Conservation (phyloP, 1,140 invertebrate genomes). For the Steinernema feltiae region DNA sequence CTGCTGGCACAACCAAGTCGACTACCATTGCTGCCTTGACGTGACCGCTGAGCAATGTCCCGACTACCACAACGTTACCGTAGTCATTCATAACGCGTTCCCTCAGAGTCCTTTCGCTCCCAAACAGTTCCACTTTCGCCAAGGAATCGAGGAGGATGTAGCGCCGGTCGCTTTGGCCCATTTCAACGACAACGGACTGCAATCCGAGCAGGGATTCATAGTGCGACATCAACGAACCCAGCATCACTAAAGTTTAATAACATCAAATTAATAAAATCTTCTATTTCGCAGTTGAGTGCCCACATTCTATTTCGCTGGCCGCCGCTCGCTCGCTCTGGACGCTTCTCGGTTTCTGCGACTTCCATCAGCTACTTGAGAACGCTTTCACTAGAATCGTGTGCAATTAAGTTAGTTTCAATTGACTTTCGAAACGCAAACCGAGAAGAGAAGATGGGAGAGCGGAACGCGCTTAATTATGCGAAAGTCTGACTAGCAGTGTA, state of each 20-base stretch:
- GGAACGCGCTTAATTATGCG: not conserved
- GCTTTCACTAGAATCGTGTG: not conserved
- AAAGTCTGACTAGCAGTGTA: not conserved
- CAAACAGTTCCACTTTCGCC: constrained; percentile 51
- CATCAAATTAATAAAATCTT: not conserved
- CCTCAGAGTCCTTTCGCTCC: constrained; percentile 50
- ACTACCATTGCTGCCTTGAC: constrained; percentile 56
- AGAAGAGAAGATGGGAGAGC: not conserved
- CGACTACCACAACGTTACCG: constrained; percentile 51
- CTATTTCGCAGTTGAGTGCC: no score
- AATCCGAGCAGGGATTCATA: constrained; percentile 25
- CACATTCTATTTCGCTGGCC: not conserved
- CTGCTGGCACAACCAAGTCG: constrained; percentile 57
- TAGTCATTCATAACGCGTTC: constrained; percentile 56
- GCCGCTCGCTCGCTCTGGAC: not conserved
- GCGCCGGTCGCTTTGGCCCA: not conserved
- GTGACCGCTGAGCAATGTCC: constrained; percentile 45
- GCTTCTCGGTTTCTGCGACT: not conserved
- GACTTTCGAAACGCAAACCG: not conserved
- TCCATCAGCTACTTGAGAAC: not conserved
- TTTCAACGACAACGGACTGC: constrained; percentile 23
- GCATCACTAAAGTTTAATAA: not conserved
- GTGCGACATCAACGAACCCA: constrained; percentile 24
- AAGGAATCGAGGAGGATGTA: constrained; percentile 54
- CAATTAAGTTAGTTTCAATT: not conserved